Base-by-base conservation (phyloP, 2,113 vertebrate genomes). In the Puffinus mauretanicus region DNA sequence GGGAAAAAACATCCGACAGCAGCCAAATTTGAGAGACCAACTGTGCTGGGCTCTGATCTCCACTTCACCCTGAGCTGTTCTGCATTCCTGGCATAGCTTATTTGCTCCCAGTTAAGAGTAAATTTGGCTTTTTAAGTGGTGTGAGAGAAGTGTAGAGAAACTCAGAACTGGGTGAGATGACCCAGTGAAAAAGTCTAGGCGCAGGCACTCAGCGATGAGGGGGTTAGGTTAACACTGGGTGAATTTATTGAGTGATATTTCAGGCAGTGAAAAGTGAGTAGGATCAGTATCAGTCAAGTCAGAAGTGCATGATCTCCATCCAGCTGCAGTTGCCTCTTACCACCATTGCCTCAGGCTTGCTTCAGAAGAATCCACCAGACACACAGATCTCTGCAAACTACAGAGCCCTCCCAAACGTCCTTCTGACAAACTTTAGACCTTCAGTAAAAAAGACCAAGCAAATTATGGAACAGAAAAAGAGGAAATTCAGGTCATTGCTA, bases 401-500 rank as follows among this genome's bases (percentile, higher is more conserved):
- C 5, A 77, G 10, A 58, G 26, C 3, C 16, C 57, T 86, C 29
- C 13, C 54, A 65, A 11, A 55, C 0, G 0, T 51, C 19, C 5
- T 86, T 60, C 30, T 67, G 58, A 27, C 12, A 67, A 46, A 69
- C 26, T 49, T 69, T 30, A 84, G 27, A 32, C 10, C 16, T 72
- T 87, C 27, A 16, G 27, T 26, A 57, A 65, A 83, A 55, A 9
- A 70, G 30, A 8, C 5, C 6, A 75, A 70, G 38, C 4, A 82
- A 88, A 57, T 60, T 38, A 60, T 0, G 1, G 32, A 49, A 38
- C 10, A 79, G 16, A 36, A 65, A 36, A 80, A 40, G 36, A 57
- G 13, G 46, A 46, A 86, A 47, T 76, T 58, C 25, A 11, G 38
- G 34, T 46, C 47, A 42, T 32, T 72, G 19, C 13, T 57, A 25